Evolutionary conservation across 2,797 vertebrate genomes (phyloP), one percentile per base, ranked within the genome.

Genomic region (Catharus ustulatus): DNA sequence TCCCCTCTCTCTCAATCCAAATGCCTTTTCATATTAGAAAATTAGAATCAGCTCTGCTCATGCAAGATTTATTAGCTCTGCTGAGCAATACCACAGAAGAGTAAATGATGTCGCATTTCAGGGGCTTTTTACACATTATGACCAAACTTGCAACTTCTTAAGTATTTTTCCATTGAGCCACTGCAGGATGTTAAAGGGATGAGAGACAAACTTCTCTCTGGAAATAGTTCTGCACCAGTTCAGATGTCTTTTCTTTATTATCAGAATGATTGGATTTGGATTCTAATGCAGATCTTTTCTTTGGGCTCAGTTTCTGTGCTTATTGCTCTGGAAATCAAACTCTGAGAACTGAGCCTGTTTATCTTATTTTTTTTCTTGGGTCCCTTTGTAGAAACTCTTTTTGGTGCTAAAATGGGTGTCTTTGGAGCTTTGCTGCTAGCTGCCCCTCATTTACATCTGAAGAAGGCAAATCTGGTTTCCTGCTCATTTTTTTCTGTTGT

Each of bases 21-120:
- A 98, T 98, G 97, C 97, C 97, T 98, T 98, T 98, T 98, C 97
- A 97, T 98, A 98, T 98, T 98, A 98, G 97, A 98, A 98, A 98
- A 98, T 98, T 98, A 98, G 97, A 98, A 97, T 98, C 95, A 94
- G 98, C 97, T 97, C 97, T 97, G 97, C 97, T 98, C 98, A 98
- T 98, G 97, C 97, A 98, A 98, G 97, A 98, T 98, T 98, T 98
- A 98, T 98, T 98, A 98, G 98, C 97, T 97, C 97, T 98, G 97
- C 97, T 97, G 97, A 98, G 96, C 97, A 97, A 97, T 98, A 92
- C 81, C 97, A 97, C 97, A 91, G 77, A 97, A 97, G 97, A 97
- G 97, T 98, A 98, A 98, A 98, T 98, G 98, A 98, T 98, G 98
- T 97, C 96, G 97, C 97, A 93, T 98, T 98, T 97, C 97, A 97